These are phyloP conservation scores for Bombyx mandarina DNA, from an alignment of 1,140 invertebrate genomes.

Conservation along the genomic window DNA sequence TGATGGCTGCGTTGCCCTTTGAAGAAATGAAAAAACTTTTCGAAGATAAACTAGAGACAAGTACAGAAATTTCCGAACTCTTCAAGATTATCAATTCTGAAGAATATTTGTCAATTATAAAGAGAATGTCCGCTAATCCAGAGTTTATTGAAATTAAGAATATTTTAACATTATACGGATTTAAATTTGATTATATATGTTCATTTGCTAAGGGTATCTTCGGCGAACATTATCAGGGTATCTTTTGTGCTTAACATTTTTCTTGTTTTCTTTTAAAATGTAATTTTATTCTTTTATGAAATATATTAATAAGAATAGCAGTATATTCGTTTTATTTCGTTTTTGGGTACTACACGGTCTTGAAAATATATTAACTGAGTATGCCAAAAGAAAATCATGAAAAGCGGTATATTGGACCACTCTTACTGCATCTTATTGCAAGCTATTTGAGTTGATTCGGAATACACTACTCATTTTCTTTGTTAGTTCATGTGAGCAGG, in stretches of 20 bases:
- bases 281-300: slow-evolving; percentile 1
- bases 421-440: no score
- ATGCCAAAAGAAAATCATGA: no score
- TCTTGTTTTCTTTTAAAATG: neutral
- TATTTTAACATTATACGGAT: slow-evolving; percentile 24
- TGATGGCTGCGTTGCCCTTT: slow-evolving; percentile 20
- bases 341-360: no score
- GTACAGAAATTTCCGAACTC: slow-evolving; percentile 21
- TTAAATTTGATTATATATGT: slow-evolving; percentile 24
- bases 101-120: slow-evolving; percentile 27
- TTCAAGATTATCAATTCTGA: slow-evolving; percentile 21
- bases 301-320: neutral
- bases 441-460: no score
- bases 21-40: slow-evolving; percentile 28
- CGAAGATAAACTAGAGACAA: slow-evolving; percentile 24
- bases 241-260: slow-evolving; percentile 17
- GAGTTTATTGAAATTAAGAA: slow-evolving; percentile 23
- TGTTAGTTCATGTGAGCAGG: no score
- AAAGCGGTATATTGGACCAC: no score
- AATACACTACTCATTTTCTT: no score
- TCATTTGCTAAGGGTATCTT: slow-evolving; percentile 17
- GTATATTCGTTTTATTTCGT: neutral
- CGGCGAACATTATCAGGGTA: slow-evolving; percentile 18
- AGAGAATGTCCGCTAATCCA: slow-evolving; percentile 19
- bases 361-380: no score